Evolutionary conservation across 2,113 vertebrate species (phyloP), one percentile per base, ranked within the genome.

Genomic region (Pogonocichla stellata): DNA sequence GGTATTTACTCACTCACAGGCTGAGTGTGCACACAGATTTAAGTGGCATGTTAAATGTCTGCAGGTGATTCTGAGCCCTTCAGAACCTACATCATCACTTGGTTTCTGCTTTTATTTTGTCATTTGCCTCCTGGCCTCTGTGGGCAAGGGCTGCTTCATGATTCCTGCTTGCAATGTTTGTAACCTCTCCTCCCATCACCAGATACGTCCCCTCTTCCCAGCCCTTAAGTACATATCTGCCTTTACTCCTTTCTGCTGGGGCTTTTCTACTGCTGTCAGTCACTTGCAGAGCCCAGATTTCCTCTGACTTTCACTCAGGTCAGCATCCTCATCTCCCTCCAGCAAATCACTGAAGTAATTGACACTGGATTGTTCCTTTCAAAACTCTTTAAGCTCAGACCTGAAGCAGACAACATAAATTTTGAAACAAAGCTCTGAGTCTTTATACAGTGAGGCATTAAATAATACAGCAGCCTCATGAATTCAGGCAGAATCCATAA

Each of bases 381-480:
- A 36, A 65, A 64, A 14, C 87, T 12, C 77, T 71, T 78, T 45
- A 78, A 87, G 65, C 84, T 81, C 73, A 91, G 72, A 43, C 73
- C 65, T n/a, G 51, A 81, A 91, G 84, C 60, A 94, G 56, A 77
- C 42, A 92, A 81, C 69, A 67, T 67, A 42, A 64, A 89, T 78
- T 84, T 56, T 81, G 90, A 71, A 92, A 65, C 80, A 77, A 88
- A 88, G 23, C n/a, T 33, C 80, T 19, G 38, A 82, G n/a, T 28
- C 88, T 67, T 87, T 89, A 71, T 34, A 70, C 12, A 3, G 43
- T 0, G 8, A 92, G 47, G 69, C 92, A 65, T 64, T 85, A 94
- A 93, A 91, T 71, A 94, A 91, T 60, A 60, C 51, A 96, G 48
- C 33, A 91, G 92, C 74, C 64, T 51, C 61, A 67, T 48, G 78